phyloP scores from a whole-genome alignment of 2,888 invertebrate genomes.

The Apamea sordens region DNA sequence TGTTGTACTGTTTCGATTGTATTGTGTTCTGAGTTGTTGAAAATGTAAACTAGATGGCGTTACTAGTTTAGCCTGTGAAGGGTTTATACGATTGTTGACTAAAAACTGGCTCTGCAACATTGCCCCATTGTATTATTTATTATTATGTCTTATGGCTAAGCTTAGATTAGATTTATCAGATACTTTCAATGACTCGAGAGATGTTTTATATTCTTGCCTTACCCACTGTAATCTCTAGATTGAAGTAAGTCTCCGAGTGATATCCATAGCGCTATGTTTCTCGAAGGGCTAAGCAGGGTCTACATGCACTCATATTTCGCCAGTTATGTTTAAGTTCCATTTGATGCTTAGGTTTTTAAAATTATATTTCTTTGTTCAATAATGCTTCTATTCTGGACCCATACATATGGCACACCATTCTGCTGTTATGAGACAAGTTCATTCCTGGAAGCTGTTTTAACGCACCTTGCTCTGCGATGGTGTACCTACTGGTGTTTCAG shows the following conservation, averaged over 20 bases:
- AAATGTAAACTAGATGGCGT: constrained; percentile 42
- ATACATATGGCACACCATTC: no score
- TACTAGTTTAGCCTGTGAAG: neutral
- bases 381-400: no score
- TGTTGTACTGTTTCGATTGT: neutral
- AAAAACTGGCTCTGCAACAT: neutral
- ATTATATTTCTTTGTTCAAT: no score
- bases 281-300: neutral
- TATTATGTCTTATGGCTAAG: neutral
- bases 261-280: neutral
- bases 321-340: neutral
- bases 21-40: neutral
- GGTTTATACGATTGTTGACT: neutral
- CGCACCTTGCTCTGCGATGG: no score
- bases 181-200: constrained; percentile 14
- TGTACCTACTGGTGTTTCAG: neutral
- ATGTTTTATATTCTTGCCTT: neutral
- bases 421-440: no score
- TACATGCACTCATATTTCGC: neutral
- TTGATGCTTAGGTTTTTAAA: neutral
- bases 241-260: neutral
- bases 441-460: no score
- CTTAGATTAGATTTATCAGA: neutral
- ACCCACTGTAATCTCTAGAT: no score
- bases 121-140: neutral